Base-by-base conservation (phyloP, 2,113 vertebrate species). In the Hyaena hyaena region DNA sequence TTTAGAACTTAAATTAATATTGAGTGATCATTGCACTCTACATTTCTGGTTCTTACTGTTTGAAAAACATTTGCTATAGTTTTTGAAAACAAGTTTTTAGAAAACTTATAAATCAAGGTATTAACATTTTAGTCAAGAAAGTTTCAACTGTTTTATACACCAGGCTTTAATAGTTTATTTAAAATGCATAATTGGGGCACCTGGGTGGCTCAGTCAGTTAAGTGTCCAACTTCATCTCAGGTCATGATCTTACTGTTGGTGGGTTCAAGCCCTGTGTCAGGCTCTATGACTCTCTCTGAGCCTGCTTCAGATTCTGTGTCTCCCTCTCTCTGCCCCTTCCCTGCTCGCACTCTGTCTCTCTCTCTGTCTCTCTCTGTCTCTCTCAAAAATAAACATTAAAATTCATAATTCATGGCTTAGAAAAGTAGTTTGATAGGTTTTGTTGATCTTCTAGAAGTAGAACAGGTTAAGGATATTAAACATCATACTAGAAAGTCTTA, bases 81-180 rank as follows among this genome's bases (percentile, higher is more conserved):
- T 61, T 21, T 35, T 92, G 90, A 76, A 76, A 66, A 82, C 6
- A 81, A 66, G 21, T 87, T 80, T 35, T 88, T 61, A 43, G 65
- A 69, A 81, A 86, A 68, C 63, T 31, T 79, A 50, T 77, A 88
- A 81, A 43, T 21, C 68, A 66, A 92, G 16, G 21, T 24, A 45
- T 12, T 39, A 50, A 53, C 33, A 76, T 88, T 88, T 77, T 76
- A 26, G 14, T 84, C 84, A 80, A 79, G 39, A 95, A 82, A 71
- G 4, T 63, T 83, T 95, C 63, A 23, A 26, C 55, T 79, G 15
- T 92, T 88, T 71, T 79, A 92, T n/a, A 92, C 71, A 73, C 15
- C 26, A 84, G 14, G 2, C 82, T 93, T 87, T 93, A 88, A 48
- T 93, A 93, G 33, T 85, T 80, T 93, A 23, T 53, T 82, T 61